A percentile compares a stretch with the other conserved stretches of the same genome.
Evolutionary conservation across 2,797 vertebrate genomes (phyloP).

Genomic region (Darevskia nairensis): DNA sequence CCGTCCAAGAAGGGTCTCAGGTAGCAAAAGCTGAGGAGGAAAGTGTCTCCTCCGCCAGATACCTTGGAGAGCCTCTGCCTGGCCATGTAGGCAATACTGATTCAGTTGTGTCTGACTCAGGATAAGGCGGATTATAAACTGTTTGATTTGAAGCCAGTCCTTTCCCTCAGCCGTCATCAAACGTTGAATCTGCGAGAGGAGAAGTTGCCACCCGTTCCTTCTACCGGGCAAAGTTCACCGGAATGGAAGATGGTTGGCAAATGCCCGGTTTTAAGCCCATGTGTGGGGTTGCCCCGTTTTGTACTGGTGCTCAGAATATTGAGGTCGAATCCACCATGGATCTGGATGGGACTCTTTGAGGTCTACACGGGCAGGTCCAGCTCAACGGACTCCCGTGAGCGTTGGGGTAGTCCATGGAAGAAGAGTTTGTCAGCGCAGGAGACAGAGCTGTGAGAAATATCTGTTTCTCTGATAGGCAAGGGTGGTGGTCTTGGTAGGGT

Average conservation of each 20-base stretch:
- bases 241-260: too few species aligned
- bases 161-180: too few species aligned
- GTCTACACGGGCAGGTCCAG: too few species aligned
- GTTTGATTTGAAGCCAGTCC: too few species aligned
- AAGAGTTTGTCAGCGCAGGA: background rate
- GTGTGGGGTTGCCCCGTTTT: too few species aligned
- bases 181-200: too few species aligned
- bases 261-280: too few species aligned
- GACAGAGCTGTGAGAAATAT: background rate
- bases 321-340: too few species aligned
- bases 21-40: background rate
- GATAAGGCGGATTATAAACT: too few species aligned
- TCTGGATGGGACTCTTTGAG: background rate
- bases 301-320: too few species aligned
- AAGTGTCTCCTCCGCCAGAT: background rate
- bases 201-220: too few species aligned
- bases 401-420: slow-evolving; percentile 3
- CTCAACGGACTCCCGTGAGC: background rate
- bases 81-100: background rate
- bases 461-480: slow-evolving; percentile 5
- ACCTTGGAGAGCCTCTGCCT: background rate
- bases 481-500: slow-evolving; percentile 1
- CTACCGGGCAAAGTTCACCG: too few species aligned
- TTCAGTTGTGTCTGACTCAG: background rate
- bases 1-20: background rate